Conservation (phyloP, 2,888 invertebrate species). For the Metacarcinus magister region DNA sequence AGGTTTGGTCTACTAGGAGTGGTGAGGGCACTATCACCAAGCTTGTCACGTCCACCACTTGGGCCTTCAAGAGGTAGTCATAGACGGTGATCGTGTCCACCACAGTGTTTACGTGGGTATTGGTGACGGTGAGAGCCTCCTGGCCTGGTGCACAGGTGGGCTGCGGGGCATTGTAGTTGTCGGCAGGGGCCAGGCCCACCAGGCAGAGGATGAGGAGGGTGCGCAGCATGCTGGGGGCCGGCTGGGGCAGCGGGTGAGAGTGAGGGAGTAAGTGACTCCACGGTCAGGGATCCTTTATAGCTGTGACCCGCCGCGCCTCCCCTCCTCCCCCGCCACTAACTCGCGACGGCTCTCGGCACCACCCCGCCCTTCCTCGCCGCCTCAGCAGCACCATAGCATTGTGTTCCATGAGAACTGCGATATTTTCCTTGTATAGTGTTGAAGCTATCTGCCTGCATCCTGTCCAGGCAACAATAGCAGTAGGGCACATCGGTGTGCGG, state of each 20-base stretch:
- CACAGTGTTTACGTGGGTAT: constrained; percentile 55
- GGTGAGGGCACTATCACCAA: constrained; percentile 60
- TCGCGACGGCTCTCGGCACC: not conserved
- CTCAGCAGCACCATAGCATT: not conserved
- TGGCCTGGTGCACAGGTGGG: constrained; percentile 1
- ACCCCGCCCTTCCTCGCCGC: not conserved
- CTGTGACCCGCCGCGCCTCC: not conserved
- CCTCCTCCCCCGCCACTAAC: not conserved
- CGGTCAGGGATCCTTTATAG: not conserved
- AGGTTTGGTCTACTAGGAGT: not conserved
- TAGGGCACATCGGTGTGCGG: no score
- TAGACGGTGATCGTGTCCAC: constrained; percentile 33
- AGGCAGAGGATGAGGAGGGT: not conserved
- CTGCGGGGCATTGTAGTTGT: constrained; percentile 2
- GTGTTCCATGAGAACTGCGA: not conserved
- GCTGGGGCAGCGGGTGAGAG: not conserved
- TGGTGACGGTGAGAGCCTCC: constrained; percentile 62
- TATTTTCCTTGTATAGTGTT: not conserved
- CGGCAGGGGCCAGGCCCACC: not conserved
- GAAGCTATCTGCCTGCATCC: not conserved
- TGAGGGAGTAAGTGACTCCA: not conserved
- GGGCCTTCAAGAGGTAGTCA: not conserved
- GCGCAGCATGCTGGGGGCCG: constrained; percentile 54
- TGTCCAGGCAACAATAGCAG: no score
- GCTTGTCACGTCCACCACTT: constrained; percentile 65